Evolutionary conservation across 1,140 invertebrate genomes (phyloP), one percentile per base, ranked within the genome.

Genomic region (Cydia splendana): DNA sequence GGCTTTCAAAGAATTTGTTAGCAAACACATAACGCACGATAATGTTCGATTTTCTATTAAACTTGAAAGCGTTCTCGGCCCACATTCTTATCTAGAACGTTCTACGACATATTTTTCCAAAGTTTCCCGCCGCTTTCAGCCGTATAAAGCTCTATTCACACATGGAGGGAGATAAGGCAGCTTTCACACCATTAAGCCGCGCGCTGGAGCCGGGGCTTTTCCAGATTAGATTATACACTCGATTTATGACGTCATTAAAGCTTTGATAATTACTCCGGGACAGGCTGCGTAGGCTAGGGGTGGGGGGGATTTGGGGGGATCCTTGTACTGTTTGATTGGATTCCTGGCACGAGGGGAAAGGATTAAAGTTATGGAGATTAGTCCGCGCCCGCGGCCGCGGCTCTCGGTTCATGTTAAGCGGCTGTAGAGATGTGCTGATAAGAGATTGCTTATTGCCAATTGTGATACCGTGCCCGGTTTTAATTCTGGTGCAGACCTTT

Each of bases 161-260:
- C 91, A 93, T 93, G 91, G 91, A 84, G 86, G 89, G 89, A 93
- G 91, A 93, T 93, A 93, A 93, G 91, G 90, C 86, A 88, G 91
- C 91, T 93, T 92, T 93, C 91, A 92, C 91, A 91, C 91, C 90
- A 93, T 93, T 93, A 92, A 92, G 91, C 90, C 85, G 87, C 86
- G 89, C 90, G 84, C 85, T 88, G 88, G 91, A 93, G 90, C 88
- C 88, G 91, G 91, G 92, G 93, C 92, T 94, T 93, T 93, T 93
- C 91, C 93, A 94, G 93, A 94, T 94, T 94, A 94, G 93, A 94
- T 94, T 94, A 94, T 93, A 93, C 91, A 92, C 87, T 92, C 88
- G 92, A 94, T 94, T 94, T 94, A 94, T 93, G 91, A 90, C 82
- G 92, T 93, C 91, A 94, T 94, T 94, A 93, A 93, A 93, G 92